Percentiles rank a stretch among this genome's conserved stretches.
Conservation (phyloP, 2,797 vertebrate species). For the Anabacerthia variegaticeps region DNA sequence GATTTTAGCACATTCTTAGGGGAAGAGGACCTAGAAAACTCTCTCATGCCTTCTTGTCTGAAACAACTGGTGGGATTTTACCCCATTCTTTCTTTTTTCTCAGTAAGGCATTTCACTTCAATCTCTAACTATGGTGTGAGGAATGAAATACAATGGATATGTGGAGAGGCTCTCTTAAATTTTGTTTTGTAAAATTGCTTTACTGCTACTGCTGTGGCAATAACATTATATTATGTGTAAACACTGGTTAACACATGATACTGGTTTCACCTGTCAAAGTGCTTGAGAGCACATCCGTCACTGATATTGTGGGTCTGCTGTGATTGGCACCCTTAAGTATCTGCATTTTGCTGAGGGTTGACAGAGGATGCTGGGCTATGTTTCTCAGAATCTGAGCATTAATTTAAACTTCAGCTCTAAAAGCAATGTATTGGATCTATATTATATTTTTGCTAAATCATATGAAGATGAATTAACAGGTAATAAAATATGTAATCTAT, state of each 20-base stretch:
- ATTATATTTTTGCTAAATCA: not conserved
- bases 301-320: accelerated
- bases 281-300: not conserved
- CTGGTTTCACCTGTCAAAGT: not conserved
- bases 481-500: not conserved
- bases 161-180: not conserved
- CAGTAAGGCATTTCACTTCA: not conserved
- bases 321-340: accelerated
- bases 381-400: not conserved
- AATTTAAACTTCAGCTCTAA: not conserved
- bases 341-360: not conserved
- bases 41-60: not conserved
- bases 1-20: not conserved
- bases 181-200: not conserved
- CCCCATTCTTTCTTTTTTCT: not conserved
- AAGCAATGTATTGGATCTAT: not conserved
- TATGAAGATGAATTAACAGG: not conserved
- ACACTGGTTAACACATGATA: not conserved
- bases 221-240: accelerated
- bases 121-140: not conserved
- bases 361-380: not conserved
- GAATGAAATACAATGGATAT: not conserved
- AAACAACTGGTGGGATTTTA: not conserved
- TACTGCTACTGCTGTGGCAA: not conserved
- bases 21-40: not conserved